A percentile compares a stretch with the other conserved stretches of the same genome.
phyloP scores from a whole-genome alignment of 2,797 vertebrate species.

The Otus scops region DNA sequence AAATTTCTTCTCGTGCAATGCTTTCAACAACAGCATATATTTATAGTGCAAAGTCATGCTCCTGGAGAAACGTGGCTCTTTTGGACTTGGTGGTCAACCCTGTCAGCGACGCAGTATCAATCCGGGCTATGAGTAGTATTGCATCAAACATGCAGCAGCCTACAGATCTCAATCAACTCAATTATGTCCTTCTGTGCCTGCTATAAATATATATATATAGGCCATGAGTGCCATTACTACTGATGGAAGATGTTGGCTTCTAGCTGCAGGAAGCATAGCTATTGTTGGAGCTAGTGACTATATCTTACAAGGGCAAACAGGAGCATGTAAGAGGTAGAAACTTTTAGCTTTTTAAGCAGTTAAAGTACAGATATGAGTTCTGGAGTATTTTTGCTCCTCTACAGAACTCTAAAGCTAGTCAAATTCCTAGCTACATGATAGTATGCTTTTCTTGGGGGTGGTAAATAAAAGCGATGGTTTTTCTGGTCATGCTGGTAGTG shows the following conservation, averaged over 20 bases:
- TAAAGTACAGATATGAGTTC: not conserved
- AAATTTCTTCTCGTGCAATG: not conserved
- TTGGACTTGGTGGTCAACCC: not conserved
- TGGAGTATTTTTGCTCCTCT: not conserved
- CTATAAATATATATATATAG: not conserved
- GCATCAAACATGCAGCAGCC: not conserved
- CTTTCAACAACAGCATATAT: not conserved
- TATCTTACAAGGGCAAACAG: not conserved
- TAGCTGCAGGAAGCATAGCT: not conserved
- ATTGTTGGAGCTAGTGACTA: not conserved
- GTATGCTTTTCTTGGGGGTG: not conserved
- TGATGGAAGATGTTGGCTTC: not conserved
- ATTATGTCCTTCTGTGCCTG: not conserved
- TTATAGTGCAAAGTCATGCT: not conserved
- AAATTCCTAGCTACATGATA: fast-evolving
- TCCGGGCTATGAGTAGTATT: not conserved
- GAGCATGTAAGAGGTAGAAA: not conserved
- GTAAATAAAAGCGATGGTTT: not conserved
- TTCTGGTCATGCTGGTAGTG: not conserved
- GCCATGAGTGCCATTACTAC: not conserved
- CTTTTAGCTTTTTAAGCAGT: not conserved
- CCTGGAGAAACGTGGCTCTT: not conserved
- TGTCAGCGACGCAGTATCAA: not conserved
- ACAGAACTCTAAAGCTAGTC: not conserved
- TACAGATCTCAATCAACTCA: not conserved